Conservation (phyloP, 2,888 invertebrate species). For the Eledona agricola region DNA sequence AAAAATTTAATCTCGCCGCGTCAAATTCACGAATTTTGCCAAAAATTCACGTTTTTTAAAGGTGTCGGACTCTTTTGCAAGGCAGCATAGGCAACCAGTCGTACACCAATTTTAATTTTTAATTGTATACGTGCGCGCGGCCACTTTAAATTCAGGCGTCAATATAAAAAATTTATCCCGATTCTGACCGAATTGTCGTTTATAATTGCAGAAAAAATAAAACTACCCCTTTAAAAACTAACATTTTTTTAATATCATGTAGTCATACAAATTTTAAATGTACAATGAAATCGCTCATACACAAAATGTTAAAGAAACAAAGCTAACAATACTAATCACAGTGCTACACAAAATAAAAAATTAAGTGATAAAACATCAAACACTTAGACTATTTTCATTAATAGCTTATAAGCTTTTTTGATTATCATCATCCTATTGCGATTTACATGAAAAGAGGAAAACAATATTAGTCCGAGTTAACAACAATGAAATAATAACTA, state of each 20-base stretch:
- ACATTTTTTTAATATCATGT: conserved; percentile 53
- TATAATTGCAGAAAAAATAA: conserved; percentile 1
- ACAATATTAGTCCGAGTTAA: conserved; percentile 39
- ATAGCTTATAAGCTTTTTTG: conserved; percentile 47
- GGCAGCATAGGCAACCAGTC: too few species aligned
- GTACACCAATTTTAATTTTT: too few species aligned
- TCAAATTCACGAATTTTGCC: too few species aligned
- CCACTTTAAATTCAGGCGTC: too few species aligned
- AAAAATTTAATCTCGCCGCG: too few species aligned
- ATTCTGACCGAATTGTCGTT: too few species aligned
- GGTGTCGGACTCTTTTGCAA: too few species aligned
- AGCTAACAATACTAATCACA: conserved; percentile 57
- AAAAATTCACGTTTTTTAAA: too few species aligned
- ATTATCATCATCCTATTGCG: conserved; percentile 42
- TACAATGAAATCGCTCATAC: conserved; percentile 47
- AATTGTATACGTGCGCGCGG: too few species aligned
- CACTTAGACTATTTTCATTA: conserved; percentile 48
- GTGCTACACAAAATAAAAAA: conserved; percentile 53
- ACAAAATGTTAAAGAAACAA: conserved; percentile 42
- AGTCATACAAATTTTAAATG: conserved; percentile 52
- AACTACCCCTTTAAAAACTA: conserved; percentile 49
- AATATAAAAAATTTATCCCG: too few species aligned
- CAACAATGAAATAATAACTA: conserved; percentile 36
- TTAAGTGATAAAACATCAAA: conserved; percentile 53
- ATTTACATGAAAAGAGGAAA: conserved; percentile 35